phyloP scores from a whole-genome alignment of 2,888 invertebrate species.

The Anorthoa munda region DNA sequence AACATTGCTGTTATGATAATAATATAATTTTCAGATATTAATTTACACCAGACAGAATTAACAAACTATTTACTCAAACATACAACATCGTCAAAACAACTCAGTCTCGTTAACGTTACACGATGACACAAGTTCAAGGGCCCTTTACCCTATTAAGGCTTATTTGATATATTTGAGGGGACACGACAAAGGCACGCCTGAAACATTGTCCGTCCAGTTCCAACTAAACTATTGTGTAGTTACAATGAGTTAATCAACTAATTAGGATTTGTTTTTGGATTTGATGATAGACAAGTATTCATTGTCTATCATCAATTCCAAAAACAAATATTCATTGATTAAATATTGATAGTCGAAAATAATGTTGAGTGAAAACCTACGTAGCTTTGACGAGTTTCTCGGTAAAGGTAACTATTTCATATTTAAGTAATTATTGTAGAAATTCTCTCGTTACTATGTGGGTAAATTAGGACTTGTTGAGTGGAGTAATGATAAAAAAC shows the following conservation, averaged over 20 bases:
- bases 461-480: too few relatives aligned
- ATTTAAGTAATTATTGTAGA: too few relatives aligned
- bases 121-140: slow-evolving; percentile 19
- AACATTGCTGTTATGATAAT: too few relatives aligned
- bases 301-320: too few relatives aligned
- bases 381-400: background rate
- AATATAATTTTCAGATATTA: background rate
- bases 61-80: slow-evolving; percentile 3
- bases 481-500: too few relatives aligned
- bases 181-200: slow-evolving; percentile 33
- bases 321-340: background rate
- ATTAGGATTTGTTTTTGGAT: slow-evolving; percentile 1
- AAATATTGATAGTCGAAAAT: background rate
- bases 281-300: slow-evolving; percentile 1
- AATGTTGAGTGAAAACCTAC: too few relatives aligned
- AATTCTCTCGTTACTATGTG: too few relatives aligned
- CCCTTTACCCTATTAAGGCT: slow-evolving; percentile 42
- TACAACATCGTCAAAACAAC: background rate
- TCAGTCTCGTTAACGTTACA: slow-evolving; percentile 31
- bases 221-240: slow-evolving; percentile 56
- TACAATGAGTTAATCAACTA: slow-evolving; percentile 55
- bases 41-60: background rate
- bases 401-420: background rate
- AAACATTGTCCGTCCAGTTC: slow-evolving; percentile 26
- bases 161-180: slow-evolving; percentile 55